These are phyloP conservation scores for Odontamblyopus rebecca DNA, from an alignment of 2,797 vertebrate species.

Conservation along the genomic window DNA sequence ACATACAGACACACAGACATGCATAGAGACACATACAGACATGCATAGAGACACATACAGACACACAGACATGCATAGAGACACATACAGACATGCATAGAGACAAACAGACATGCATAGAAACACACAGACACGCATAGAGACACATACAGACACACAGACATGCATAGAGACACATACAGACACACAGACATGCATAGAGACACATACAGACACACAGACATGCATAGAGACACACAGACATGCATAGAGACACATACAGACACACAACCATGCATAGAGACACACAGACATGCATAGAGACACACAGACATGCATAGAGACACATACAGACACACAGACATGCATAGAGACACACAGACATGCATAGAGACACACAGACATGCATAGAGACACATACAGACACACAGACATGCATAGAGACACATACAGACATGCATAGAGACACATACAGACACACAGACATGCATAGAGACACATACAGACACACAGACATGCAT, in stretches of 20 bases:
- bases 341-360: slow-evolving; percentile 14
- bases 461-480: too few relatives aligned
- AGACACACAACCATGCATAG: neutral
- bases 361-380: neutral
- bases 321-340: neutral
- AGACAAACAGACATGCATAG: too few relatives aligned
- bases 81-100: neutral
- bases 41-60: too few relatives aligned
- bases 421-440: too few relatives aligned
- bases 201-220: neutral
- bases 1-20: neutral
- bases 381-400: too few relatives aligned
- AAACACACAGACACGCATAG: neutral
- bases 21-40: slow-evolving; percentile 24
- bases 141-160: slow-evolving; percentile 19
- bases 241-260: slow-evolving; percentile 10
- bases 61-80: neutral
- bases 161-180: too few relatives aligned
- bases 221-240: neutral
- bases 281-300: too few relatives aligned
- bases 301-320: neutral
- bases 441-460: too few relatives aligned
- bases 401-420: too few relatives aligned
- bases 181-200: too few relatives aligned
- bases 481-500: too few relatives aligned